phyloP scores from a whole-genome alignment of 2,797 vertebrate genomes.

The Mormyrops boulengeri region DNA sequence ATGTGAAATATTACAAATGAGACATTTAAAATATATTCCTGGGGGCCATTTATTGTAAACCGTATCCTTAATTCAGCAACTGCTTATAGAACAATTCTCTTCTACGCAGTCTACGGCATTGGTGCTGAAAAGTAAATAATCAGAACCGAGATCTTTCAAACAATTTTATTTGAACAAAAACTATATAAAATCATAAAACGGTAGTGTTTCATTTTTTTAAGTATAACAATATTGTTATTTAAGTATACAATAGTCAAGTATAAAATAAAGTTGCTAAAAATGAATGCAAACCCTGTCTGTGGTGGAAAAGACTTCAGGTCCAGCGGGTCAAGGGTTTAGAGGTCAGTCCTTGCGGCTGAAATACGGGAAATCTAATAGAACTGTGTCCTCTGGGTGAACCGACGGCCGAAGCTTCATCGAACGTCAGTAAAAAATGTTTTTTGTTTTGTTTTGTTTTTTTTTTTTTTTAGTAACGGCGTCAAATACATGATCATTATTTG shows the following conservation, averaged over 20 bases:
- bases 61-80: neutral
- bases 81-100: neutral
- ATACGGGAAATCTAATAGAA: slow-evolving; percentile 85
- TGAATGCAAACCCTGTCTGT: slow-evolving; percentile 64
- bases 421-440: slow-evolving; percentile 67
- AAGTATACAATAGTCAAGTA: slow-evolving; percentile 34
- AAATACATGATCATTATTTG: slow-evolving; percentile 42
- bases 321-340: slow-evolving; percentile 95
- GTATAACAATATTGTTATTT: slow-evolving; percentile 32
- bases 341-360: slow-evolving; percentile 96
- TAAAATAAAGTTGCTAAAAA: slow-evolving; percentile 56
- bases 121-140: neutral
- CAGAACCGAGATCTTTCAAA: neutral
- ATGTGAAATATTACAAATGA: neutral
- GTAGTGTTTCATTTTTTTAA: neutral
- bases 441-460: neutral
- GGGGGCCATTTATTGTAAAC: neutral
- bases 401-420: slow-evolving; percentile 88
- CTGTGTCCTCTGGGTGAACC: slow-evolving; percentile 98
- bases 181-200: neutral
- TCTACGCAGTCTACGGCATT: neutral
- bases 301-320: slow-evolving; percentile 75
- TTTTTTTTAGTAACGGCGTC: slow-evolving; percentile 77
- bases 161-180: slow-evolving; percentile 9
- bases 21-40: neutral